Evolutionary conservation across 2,888 invertebrate genomes (phyloP).

Genomic region (Galeopsomyia nigrocyanea): DNA sequence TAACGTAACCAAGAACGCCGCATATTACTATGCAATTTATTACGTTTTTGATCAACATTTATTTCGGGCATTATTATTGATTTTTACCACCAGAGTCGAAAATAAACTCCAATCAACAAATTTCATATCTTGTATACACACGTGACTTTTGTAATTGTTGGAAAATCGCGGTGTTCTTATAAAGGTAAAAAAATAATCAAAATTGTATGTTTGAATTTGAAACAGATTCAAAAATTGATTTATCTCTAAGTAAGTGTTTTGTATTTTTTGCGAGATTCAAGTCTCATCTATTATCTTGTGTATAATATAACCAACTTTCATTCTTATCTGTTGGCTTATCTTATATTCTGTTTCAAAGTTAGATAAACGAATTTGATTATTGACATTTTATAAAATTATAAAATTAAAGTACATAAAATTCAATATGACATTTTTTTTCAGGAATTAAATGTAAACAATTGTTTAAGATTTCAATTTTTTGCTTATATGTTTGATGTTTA

Average conservation of each 20-base stretch:
- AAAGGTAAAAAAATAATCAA: too few relatives aligned
- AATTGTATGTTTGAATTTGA: background rate
- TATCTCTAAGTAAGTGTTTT: slow-evolving; percentile 18
- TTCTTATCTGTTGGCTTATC: slow-evolving; percentile 45
- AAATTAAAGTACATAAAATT: slow-evolving; percentile 13
- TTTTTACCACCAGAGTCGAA: too few relatives aligned
- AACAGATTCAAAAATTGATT: slow-evolving; percentile 11
- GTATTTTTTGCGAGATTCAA: slow-evolving; percentile 28
- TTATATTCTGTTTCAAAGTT: slow-evolving; percentile 33
- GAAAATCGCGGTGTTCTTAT: too few relatives aligned
- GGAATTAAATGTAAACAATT: background rate
- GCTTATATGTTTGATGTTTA: background rate
- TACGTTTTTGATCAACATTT: too few relatives aligned
- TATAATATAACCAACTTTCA: slow-evolving; percentile 15
- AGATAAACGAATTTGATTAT: slow-evolving; percentile 35
- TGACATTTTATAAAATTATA: background rate
- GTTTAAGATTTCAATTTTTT: slow-evolving; percentile 1
- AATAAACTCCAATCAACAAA: too few relatives aligned
- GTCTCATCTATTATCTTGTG: slow-evolving; percentile 45
- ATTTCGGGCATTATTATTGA: too few relatives aligned
- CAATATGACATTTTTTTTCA: slow-evolving; percentile 30
- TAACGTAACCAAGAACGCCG: too few relatives aligned
- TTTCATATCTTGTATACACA: too few relatives aligned
- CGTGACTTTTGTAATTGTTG: too few relatives aligned
- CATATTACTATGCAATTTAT: too few relatives aligned